Conservation (phyloP, 30 jellyfish, hydroid and myxozoan species). For the Chironex yamaguchii region DNA sequence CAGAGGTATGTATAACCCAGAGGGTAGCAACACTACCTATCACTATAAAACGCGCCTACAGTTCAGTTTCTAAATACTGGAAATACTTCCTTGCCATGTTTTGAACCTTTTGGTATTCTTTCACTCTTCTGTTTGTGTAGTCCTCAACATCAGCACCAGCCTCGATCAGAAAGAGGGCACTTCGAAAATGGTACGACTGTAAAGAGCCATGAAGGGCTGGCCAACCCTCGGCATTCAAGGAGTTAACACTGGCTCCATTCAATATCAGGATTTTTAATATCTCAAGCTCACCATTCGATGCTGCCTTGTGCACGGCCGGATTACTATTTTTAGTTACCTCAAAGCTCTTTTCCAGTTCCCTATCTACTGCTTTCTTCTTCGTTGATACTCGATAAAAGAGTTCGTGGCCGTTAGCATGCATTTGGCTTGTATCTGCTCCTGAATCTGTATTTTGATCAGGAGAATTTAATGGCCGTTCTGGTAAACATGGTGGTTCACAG, state of each 20-base stretch:
- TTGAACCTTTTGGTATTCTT: constrained; percentile 31
- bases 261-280: constrained; percentile 32
- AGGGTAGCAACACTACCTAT: too few species aligned
- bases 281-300: constrained; percentile 52
- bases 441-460: background rate
- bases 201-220: constrained; percentile 71
- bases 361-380: background rate
- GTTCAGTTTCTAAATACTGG: constrained; percentile 35
- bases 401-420: background rate
- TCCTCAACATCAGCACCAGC: constrained; percentile 60
- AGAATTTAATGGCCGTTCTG: background rate
- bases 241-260: constrained; percentile 48
- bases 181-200: constrained; percentile 31
- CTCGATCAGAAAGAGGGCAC: constrained; percentile 68
- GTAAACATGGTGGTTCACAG: too few species aligned
- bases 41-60: too few species aligned
- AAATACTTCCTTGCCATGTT: constrained; percentile 25
- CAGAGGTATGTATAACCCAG: too few species aligned
- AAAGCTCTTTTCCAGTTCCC: background rate
- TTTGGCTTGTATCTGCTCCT: background rate
- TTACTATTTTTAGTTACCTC: background rate
- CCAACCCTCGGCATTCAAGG: constrained; percentile 33
- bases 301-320: constrained; percentile 54
- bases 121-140: constrained; percentile 42
- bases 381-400: background rate